Percentiles rank a stretch among this genome's conserved stretches.
These are phyloP conservation scores for Drosophila mayri DNA, from an alignment of 1,140 invertebrate genomes.

Conservation along the genomic window DNA sequence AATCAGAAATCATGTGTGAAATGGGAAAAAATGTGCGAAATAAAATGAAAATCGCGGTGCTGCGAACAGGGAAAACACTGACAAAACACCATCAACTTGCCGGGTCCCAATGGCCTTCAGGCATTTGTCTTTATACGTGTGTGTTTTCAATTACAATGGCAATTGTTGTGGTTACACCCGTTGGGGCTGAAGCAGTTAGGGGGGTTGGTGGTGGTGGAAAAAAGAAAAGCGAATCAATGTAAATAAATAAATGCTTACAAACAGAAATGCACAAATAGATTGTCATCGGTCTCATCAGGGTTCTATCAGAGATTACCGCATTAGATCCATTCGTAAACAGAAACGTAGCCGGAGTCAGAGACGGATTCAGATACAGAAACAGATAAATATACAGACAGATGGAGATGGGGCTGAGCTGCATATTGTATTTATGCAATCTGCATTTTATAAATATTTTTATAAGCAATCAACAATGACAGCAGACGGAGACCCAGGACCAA, in stretches of 20 bases:
- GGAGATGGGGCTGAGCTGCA: constrained; percentile 28
- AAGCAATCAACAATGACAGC: constrained; percentile 72
- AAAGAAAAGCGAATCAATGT: constrained; percentile 68
- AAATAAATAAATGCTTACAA: constrained; percentile 75
- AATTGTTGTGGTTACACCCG: constrained; percentile 74
- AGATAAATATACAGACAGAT: constrained; percentile 16
- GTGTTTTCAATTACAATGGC: constrained; percentile 77
- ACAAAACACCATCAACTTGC: constrained; percentile 51
- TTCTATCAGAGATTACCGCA: constrained; percentile 54
- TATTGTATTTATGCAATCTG: constrained; percentile 74
- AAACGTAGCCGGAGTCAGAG: not conserved
- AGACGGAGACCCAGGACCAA: constrained; percentile 14
- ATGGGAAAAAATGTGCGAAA: constrained; percentile 71
- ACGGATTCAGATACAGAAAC: constrained; percentile 8
- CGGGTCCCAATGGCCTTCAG: constrained; percentile 41
- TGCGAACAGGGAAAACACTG: constrained; percentile 48
- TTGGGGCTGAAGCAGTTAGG: not conserved
- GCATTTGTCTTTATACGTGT: constrained; percentile 43
- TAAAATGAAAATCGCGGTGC: constrained; percentile 77
- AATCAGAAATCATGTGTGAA: constrained; percentile 84
- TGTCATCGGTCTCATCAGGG: constrained; percentile 57
- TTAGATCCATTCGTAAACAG: constrained; percentile 28
- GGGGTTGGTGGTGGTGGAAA: not conserved
- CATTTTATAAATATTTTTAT: constrained; percentile 83
- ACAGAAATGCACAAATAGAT: constrained; percentile 64